Percentiles rank a stretch among this genome's conserved stretches.
These are phyloP conservation scores for Brachypalpus laphriformis DNA, from an alignment of 2,888 invertebrate genomes.

Conservation along the genomic window DNA sequence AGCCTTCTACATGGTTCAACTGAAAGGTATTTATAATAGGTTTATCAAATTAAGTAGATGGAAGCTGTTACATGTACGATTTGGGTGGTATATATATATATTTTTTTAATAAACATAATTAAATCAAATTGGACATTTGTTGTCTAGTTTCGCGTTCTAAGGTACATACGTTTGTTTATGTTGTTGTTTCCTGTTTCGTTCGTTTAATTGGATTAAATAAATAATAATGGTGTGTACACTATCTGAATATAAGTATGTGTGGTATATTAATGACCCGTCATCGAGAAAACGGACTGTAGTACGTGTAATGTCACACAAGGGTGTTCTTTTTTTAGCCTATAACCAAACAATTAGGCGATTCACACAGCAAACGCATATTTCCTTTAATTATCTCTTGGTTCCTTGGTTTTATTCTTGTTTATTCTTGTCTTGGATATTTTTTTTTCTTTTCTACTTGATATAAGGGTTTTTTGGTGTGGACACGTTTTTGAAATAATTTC, in stretches of 20 bases:
- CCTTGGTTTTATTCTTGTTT: neutral
- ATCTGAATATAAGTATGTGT: neutral
- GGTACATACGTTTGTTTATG: neutral
- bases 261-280: neutral
- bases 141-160: neutral
- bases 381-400: neutral
- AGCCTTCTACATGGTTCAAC: neutral
- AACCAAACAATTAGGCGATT: neutral
- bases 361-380: neutral
- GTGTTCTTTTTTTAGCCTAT: neutral
- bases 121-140: constrained; percentile 47
- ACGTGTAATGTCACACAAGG: neutral
- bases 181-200: neutral
- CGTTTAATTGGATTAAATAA: constrained; percentile 46
- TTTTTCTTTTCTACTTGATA: neutral
- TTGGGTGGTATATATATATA: neutral
- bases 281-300: neutral
- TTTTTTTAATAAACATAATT: constrained; percentile 17
- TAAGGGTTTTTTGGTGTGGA: neutral
- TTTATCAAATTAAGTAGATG: neutral
- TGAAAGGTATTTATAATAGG: neutral
- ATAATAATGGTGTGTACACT: neutral
- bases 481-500: neutral
- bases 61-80: neutral
- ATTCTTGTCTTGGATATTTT: neutral